These are phyloP conservation scores for Actinia equina DNA, from an alignment of 64 coral and sea anemone genomes.

Conservation along the genomic window DNA sequence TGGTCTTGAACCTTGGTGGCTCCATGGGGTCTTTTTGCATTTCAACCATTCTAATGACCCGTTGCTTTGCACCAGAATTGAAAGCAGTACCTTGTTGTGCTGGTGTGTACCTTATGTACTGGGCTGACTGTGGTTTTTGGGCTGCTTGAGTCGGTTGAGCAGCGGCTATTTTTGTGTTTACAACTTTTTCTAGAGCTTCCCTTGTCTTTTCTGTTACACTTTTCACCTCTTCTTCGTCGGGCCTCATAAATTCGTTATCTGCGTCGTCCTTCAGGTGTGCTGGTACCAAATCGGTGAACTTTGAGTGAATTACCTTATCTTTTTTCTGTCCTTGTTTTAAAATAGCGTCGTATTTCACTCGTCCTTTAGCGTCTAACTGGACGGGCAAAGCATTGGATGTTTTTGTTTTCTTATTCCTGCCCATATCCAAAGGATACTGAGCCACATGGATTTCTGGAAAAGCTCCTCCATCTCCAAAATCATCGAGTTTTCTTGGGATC, in stretches of 20 bases:
- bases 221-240: conserved; percentile 50
- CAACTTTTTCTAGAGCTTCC: conserved; percentile 94
- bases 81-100: conserved; percentile 91
- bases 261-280: conserved; percentile 54
- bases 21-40: conserved; percentile 99
- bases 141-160: conserved; percentile 90
- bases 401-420: conserved; percentile 65
- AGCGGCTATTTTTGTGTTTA: conserved; percentile 84
- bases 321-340: conserved; percentile 88
- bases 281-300: conserved; percentile 59
- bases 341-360: conserved; percentile 98
- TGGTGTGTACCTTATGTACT: conserved; percentile 97
- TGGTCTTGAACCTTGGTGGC: conserved; percentile 98
- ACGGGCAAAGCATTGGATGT: conserved; percentile 80
- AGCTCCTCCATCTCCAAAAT: conserved; percentile 99
- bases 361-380: conserved; percentile 80
- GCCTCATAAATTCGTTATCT: conserved; percentile 24
- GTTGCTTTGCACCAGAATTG: conserved; percentile 96
- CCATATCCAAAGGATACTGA: conserved; percentile 98
- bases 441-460: conserved; percentile 99
- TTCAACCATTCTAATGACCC: conserved; percentile 95
- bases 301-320: conserved; percentile 82
- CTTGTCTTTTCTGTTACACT: conserved; percentile 87
- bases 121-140: conserved; percentile 74
- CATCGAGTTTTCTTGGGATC: conserved; percentile 90